These are phyloP conservation scores for Oreonectes daqikongensis DNA, from an alignment of 2,797 vertebrate species.

Conservation along the genomic window DNA sequence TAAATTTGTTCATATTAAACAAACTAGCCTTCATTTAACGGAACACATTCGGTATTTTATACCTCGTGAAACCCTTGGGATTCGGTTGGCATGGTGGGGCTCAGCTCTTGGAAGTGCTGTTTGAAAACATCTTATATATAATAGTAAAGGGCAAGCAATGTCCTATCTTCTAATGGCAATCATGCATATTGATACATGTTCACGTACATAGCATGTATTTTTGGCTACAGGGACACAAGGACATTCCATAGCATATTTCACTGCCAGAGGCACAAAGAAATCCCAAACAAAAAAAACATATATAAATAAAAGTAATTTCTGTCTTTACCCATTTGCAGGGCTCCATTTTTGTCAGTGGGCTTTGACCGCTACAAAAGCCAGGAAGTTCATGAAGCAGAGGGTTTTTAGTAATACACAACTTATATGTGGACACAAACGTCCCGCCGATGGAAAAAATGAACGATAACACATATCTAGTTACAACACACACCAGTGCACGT, in stretches of 20 bases:
- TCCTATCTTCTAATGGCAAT: conserved; percentile 61
- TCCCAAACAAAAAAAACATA: conserved; percentile 18
- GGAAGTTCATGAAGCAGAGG: conserved; percentile 40
- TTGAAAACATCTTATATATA: conserved; percentile 52
- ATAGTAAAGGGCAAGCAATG: conserved; percentile 63
- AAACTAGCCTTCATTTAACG: conserved; percentile 37
- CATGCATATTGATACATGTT: conserved; percentile 64
- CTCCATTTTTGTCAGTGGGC: conserved; percentile 59
- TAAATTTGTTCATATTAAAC: conserved; percentile 39
- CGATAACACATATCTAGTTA: conserved; percentile 38
- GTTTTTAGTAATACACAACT: conserved; percentile 32
- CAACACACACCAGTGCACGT: conserved; percentile 47
- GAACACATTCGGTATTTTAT: conserved; percentile 41
- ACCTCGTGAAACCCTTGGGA: conserved; percentile 38
- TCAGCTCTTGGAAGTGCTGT: conserved; percentile 55
- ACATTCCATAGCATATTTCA: conserved; percentile 61
- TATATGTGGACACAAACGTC: conserved; percentile 18
- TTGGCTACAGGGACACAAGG: conserved; percentile 61
- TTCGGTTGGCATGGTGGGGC: conserved; percentile 38
- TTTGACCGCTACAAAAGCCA: conserved; percentile 54
- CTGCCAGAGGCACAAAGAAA: conserved; percentile 54
- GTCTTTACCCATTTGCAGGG: conserved; percentile 43
- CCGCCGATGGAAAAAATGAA: conserved; percentile 25
- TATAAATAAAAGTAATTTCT: conserved; percentile 45
- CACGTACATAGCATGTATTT: conserved; percentile 61